These are phyloP conservation scores for Aphidius colemani DNA, from an alignment of 2,888 invertebrate species.

Conservation along the genomic window DNA sequence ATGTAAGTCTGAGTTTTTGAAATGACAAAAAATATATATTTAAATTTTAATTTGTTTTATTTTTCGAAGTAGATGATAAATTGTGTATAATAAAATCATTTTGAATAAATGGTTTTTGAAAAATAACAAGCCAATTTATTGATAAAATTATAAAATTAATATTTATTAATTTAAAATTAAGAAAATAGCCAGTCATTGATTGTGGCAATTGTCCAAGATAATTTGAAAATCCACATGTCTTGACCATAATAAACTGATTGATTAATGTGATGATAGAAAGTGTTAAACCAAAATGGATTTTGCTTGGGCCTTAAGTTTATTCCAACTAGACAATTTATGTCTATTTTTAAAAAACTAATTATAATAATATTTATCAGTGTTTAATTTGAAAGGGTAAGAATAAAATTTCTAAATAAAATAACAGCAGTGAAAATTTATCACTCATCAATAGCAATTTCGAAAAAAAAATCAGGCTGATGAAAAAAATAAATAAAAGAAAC, in stretches of 20 bases:
- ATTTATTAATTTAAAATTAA: too few relatives aligned
- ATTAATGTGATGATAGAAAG: slow-evolving; percentile 30
- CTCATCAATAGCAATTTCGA: neutral
- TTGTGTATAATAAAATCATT: too few relatives aligned
- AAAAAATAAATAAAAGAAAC: neutral
- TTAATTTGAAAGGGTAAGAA: slow-evolving; percentile 23
- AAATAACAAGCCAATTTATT: too few relatives aligned
- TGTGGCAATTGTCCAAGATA: too few relatives aligned
- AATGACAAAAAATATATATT: too few relatives aligned
- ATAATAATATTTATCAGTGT: slow-evolving; percentile 9
- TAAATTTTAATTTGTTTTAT: too few relatives aligned
- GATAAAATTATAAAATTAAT: too few relatives aligned
- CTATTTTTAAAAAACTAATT: slow-evolving; percentile 21
- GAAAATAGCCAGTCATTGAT: too few relatives aligned
- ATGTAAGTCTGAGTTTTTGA: too few relatives aligned
- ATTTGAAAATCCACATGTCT: too few relatives aligned
- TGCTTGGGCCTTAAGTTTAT: slow-evolving; percentile 22
- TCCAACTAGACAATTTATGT: slow-evolving; percentile 16
- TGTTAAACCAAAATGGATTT: slow-evolving; percentile 25
- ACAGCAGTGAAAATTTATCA: neutral
- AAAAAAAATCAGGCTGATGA: neutral
- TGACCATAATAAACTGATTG: slow-evolving; percentile 1
- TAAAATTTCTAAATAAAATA: neutral
- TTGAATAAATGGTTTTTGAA: too few relatives aligned
- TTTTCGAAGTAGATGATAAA: too few relatives aligned